Percentiles rank a stretch among this genome's conserved stretches.
These are phyloP conservation scores for Columba guinea DNA, from an alignment of 2,797 vertebrate species.

Conservation along the genomic window DNA sequence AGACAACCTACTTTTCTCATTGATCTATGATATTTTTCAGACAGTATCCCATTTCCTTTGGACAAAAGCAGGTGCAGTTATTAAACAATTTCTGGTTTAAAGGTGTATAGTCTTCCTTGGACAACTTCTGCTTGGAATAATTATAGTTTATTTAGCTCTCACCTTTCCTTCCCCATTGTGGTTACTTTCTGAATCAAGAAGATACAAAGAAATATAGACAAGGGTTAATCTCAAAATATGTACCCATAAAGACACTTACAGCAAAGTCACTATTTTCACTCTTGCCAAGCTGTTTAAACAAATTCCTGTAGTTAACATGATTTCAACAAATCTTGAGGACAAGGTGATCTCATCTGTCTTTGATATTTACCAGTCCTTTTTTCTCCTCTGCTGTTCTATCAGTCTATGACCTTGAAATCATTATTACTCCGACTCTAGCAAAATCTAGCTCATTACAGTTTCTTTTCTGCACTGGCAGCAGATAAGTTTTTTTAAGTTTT, in stretches of 20 bases:
- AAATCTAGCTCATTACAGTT: not conserved
- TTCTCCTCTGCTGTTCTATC: not conserved
- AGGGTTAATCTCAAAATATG: not conserved
- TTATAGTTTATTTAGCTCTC: not conserved
- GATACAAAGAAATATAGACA: not conserved
- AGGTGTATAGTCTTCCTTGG: not conserved
- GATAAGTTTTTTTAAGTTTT: constrained; percentile 26
- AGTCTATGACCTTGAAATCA: constrained; percentile 56
- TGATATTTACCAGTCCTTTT: constrained; percentile 47
- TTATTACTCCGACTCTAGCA: constrained; percentile 49
- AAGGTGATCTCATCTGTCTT: constrained; percentile 15
- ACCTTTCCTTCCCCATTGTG: not conserved
- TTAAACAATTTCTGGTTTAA: not conserved
- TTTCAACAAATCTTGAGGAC: constrained; percentile 55
- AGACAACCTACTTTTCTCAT: not conserved
- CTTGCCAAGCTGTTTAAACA: constrained; percentile 44
- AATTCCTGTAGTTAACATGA: constrained; percentile 1
- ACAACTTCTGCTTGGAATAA: not conserved
- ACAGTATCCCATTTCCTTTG: not conserved
- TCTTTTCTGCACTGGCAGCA: constrained; percentile 24
- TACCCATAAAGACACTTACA: not conserved
- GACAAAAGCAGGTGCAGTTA: not conserved
- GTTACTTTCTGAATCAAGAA: not conserved
- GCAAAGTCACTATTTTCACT: constrained; percentile 6
- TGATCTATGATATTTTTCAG: not conserved